These are phyloP conservation scores for Pseudomugil gertrudae DNA, from an alignment of 2,797 vertebrate species.

Conservation along the genomic window DNA sequence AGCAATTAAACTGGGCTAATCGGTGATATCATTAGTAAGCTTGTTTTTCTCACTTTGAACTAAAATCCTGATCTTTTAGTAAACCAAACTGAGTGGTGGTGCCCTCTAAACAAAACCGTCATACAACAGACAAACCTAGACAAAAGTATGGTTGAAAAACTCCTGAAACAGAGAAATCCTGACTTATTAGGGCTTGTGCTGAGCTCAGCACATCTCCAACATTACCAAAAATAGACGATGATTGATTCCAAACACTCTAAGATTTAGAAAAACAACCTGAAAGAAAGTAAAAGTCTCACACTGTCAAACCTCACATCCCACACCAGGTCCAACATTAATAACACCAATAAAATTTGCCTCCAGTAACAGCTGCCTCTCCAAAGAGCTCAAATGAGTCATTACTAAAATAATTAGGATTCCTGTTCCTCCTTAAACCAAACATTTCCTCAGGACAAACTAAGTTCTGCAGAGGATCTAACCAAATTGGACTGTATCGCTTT, in stretches of 20 bases:
- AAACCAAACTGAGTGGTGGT: background rate
- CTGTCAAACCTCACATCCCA: conserved; percentile 34
- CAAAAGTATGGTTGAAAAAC: no score
- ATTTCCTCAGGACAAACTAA: conserved; percentile 8
- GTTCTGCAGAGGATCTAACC: background rate
- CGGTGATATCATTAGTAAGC: background rate
- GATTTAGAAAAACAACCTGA: background rate
- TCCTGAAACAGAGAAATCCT: no score
- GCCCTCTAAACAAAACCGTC: background rate
- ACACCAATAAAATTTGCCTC: conserved; percentile 1
- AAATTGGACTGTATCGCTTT: conserved; percentile 18
- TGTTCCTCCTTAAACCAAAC: background rate
- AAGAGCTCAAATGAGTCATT: background rate
- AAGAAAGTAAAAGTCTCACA: background rate
- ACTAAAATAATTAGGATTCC: background rate
- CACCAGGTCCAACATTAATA: conserved; percentile 16
- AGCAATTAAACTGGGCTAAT: background rate
- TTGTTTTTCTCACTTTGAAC: no score
- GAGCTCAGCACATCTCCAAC: background rate
- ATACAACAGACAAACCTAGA: no score
- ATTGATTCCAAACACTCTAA: conserved; percentile 1
- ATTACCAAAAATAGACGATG: conserved; percentile 1
- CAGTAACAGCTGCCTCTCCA: background rate
- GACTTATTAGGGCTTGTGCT: no score
- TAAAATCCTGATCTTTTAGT: background rate